phyloP scores from a whole-genome alignment of 53 echinoderm and acorn worm genomes.

The Echinometra lucunter region DNA sequence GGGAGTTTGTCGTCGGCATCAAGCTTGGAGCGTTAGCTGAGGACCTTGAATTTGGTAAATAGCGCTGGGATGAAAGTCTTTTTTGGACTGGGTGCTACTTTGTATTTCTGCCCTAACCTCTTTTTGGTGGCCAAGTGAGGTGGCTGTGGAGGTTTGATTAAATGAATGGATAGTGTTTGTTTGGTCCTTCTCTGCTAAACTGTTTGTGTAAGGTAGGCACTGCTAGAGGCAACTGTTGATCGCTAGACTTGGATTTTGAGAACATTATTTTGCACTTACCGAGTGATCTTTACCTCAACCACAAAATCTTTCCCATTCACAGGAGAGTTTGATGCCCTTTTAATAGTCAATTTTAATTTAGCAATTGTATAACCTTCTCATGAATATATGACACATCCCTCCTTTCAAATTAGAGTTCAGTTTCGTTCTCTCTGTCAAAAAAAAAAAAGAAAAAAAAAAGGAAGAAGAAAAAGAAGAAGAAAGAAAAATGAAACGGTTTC shows the following conservation, averaged over 20 bases:
- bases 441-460: too few species aligned
- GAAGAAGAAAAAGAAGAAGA: too few species aligned
- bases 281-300: neutral
- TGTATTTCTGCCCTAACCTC: constrained; percentile 46
- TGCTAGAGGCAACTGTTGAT: constrained; percentile 18
- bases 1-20: constrained; percentile 26
- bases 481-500: too few species aligned
- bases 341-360: neutral
- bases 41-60: constrained; percentile 61
- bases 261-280: constrained; percentile 38
- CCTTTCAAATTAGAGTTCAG: neutral
- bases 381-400: neutral
- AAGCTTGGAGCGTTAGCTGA: constrained; percentile 14
- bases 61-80: constrained; percentile 44
- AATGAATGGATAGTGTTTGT: constrained; percentile 59
- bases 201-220: constrained; percentile 41
- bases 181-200: constrained; percentile 36
- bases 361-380: neutral
- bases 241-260: neutral
- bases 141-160: constrained; percentile 27
- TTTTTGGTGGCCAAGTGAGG: constrained; percentile 26
- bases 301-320: neutral
- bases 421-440: neutral
- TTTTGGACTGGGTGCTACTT: constrained; percentile 50
- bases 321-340: neutral